phyloP scores from a whole-genome alignment of 2,888 invertebrate species.

The Drosophila acutilabella region DNA sequence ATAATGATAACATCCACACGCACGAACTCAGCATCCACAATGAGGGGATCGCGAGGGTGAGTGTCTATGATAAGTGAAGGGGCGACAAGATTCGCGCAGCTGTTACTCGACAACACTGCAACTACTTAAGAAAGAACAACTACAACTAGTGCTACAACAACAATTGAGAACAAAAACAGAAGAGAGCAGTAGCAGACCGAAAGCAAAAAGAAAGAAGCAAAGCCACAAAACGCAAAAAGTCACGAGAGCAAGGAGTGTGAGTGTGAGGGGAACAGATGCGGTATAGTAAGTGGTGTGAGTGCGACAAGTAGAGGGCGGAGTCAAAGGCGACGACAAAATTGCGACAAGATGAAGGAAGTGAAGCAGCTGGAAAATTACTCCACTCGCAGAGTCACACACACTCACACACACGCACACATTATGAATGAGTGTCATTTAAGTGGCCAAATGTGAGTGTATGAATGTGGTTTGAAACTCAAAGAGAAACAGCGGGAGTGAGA shows the following conservation, averaged over 20 bases:
- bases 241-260: neutral
- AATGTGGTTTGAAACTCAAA: constrained; percentile 7
- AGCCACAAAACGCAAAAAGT: constrained; percentile 32
- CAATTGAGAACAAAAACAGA: neutral
- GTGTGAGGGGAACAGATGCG: neutral
- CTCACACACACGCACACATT: constrained; percentile 48
- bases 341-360: constrained; percentile 52
- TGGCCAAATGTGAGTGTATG: constrained; percentile 45
- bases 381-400: constrained; percentile 21
- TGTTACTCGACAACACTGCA: constrained; percentile 40
- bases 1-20: constrained; percentile 64
- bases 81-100: constrained; percentile 40
- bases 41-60: neutral
- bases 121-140: constrained; percentile 42
- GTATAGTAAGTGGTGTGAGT: constrained; percentile 1
- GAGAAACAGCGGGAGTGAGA: constrained; percentile 12
- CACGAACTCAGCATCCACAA: neutral
- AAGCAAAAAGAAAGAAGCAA: constrained; percentile 29
- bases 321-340: constrained; percentile 27
- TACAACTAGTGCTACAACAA: neutral
- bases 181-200: constrained; percentile 8
- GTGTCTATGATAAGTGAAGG: constrained; percentile 16
- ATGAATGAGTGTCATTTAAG: constrained; percentile 74
- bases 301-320: constrained; percentile 33
- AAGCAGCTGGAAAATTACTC: constrained; percentile 78